Evolutionary conservation across 2,797 vertebrate species (phyloP).

Genomic region (Carapus acus): DNA sequence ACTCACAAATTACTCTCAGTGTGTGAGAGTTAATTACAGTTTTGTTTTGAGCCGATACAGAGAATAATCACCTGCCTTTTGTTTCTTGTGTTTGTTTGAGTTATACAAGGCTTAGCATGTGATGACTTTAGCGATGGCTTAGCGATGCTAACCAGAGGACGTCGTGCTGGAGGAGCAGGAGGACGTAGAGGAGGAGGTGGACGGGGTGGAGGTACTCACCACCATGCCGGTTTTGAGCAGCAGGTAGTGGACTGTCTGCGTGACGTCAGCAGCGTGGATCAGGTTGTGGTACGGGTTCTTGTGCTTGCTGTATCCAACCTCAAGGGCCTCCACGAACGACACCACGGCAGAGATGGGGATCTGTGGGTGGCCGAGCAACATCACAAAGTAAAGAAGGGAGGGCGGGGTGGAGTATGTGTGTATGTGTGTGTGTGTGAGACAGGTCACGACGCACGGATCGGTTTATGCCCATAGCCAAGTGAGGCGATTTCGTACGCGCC

Average conservation of each 20-base stretch:
- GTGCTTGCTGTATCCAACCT: constrained; percentile 95
- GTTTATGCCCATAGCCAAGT: constrained; percentile 8
- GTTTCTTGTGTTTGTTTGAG: too few relatives aligned
- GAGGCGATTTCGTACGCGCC: constrained; percentile 29
- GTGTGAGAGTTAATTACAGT: too few relatives aligned
- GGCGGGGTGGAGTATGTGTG: too few relatives aligned
- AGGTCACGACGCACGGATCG: constrained; percentile 30
- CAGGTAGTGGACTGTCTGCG: constrained; percentile 93
- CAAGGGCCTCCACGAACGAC: constrained; percentile 94
- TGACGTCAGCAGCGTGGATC: constrained; percentile 92
- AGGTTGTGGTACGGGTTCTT: constrained; percentile 99
- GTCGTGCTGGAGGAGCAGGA: too few relatives aligned
- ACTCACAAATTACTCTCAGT: too few relatives aligned
- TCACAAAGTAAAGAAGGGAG: too few relatives aligned
- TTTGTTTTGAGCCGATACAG: too few relatives aligned
- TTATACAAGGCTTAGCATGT: too few relatives aligned
- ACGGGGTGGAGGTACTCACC: constrained; percentile 69
- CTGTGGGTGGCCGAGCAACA: constrained; percentile 62
- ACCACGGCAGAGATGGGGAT: constrained; percentile 96
- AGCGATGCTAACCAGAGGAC: too few relatives aligned
- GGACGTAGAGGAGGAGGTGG: too few relatives aligned
- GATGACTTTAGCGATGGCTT: too few relatives aligned
- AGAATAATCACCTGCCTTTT: too few relatives aligned
- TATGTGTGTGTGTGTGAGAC: constrained; percentile 20
- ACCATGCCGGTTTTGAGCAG: constrained; percentile 91